These are phyloP conservation scores for Hyperoodon ampullatus DNA, from an alignment of 2,113 vertebrate species.

Conservation along the genomic window DNA sequence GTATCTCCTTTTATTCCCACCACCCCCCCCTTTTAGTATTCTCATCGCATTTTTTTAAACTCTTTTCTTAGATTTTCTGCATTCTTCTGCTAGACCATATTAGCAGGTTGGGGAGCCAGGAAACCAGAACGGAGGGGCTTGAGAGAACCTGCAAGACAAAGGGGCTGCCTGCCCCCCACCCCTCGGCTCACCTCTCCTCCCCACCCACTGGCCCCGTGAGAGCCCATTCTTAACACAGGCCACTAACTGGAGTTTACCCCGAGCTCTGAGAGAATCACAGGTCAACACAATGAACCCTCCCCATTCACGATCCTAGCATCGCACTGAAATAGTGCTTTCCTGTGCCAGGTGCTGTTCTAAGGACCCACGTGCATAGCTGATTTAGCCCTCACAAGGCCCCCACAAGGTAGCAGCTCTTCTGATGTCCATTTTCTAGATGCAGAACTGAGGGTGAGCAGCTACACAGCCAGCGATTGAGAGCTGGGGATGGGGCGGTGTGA, in stretches of 20 bases:
- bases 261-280: not conserved
- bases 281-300: not conserved
- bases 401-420: not conserved
- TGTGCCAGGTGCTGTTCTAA: not conserved
- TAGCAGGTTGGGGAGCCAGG: not conserved
- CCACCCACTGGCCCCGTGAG: not conserved
- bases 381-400: not conserved
- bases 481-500: not conserved
- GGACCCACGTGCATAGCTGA: not conserved
- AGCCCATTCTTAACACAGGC: not conserved
- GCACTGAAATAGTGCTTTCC: not conserved
- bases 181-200: not conserved
- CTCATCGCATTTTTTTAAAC: slow-evolving; percentile 1
- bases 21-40: not conserved
- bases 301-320: not conserved
- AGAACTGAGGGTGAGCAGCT: not conserved
- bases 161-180: not conserved
- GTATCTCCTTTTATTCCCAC: not conserved
- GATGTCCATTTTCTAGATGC: not conserved
- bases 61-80: slow-evolving; percentile 1
- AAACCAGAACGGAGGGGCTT: not conserved
- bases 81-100: not conserved
- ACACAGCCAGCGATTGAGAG: not conserved
- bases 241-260: not conserved
- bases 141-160: not conserved